A percentile compares a stretch with the other conserved stretches of the same genome.
These are phyloP conservation scores for Cynoglossus semilaevis DNA, from an alignment of 2,113 vertebrate genomes.

Conservation along the genomic window DNA sequence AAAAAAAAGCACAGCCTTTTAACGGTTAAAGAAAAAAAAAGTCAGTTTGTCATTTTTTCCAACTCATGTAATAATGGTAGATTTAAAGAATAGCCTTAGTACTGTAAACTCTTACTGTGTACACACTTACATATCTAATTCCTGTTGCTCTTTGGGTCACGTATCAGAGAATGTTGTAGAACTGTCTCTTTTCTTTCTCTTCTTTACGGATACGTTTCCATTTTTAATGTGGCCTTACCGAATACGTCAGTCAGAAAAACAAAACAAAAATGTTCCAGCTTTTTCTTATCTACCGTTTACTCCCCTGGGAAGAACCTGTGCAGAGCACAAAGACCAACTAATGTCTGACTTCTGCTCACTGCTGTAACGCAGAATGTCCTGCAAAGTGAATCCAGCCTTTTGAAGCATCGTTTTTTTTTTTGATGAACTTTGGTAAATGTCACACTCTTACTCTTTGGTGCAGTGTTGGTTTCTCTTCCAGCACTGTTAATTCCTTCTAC, in stretches of 20 bases:
- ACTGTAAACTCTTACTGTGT: constrained; percentile 64
- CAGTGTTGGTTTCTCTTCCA: no score
- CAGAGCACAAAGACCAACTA: constrained; percentile 32
- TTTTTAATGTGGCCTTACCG: constrained; percentile 80
- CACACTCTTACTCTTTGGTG: no score
- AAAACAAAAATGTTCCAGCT: constrained; percentile 27
- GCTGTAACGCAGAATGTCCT: constrained; percentile 17
- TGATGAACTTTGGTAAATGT: constrained; percentile 4
- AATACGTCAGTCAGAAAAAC: constrained; percentile 50
- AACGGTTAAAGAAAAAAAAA: constrained; percentile 68
- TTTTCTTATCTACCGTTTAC: constrained; percentile 58
- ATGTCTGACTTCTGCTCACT: constrained; percentile 42
- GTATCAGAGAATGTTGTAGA: constrained; percentile 50
- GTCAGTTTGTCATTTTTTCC: constrained; percentile 40
- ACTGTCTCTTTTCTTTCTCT: constrained; percentile 23
- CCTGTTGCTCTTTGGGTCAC: constrained; percentile 45
- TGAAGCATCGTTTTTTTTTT: constrained; percentile 15
- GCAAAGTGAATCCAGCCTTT: constrained; percentile 47
- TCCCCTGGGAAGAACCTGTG: constrained; percentile 50
- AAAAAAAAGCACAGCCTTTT: constrained; percentile 47
- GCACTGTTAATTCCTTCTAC: no score
- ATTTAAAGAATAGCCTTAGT: constrained; percentile 70
- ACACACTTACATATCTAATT: constrained; percentile 66
- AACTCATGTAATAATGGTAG: constrained; percentile 48
- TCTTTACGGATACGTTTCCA: constrained; percentile 50